Evolutionary conservation across 1,140 invertebrate genomes (phyloP).

Genomic region (Berghia stephanieae): DNA sequence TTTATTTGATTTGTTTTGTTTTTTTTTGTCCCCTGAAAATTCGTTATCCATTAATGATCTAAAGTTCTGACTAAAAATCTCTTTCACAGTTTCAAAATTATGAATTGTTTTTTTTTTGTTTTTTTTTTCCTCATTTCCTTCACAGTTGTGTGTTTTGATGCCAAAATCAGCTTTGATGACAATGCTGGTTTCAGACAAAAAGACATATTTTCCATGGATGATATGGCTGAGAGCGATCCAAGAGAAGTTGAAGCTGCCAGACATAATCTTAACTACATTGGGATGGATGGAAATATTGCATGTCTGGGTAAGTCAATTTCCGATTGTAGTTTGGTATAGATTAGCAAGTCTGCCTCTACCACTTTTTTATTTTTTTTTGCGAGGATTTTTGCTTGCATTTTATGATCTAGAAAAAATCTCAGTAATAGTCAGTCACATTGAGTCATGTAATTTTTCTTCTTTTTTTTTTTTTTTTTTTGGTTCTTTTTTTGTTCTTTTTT

Average conservation of each 20-base stretch:
- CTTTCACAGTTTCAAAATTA: background rate
- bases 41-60: background rate
- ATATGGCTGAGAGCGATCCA: slow-evolving; percentile 75
- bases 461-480: too few species aligned
- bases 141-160: slow-evolving; percentile 96
- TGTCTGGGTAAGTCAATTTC: slow-evolving; percentile 75
- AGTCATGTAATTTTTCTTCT: too few species aligned
- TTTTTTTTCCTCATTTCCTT: too few species aligned
- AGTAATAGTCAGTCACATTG: too few species aligned
- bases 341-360: background rate
- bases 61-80: background rate
- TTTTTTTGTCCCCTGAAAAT: too few species aligned
- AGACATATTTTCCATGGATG: slow-evolving; percentile 69
- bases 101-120: slow-evolving; percentile 9
- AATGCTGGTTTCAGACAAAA: slow-evolving; percentile 95
- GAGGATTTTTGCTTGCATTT: background rate
- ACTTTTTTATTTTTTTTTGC: background rate
- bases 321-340: background rate
- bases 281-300: slow-evolving; percentile 98
- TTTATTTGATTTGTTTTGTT: too few species aligned
- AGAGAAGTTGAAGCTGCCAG: slow-evolving; percentile 90
- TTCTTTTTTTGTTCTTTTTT: too few species aligned
- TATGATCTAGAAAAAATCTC: too few species aligned
- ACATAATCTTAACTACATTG: slow-evolving; percentile 94
- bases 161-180: slow-evolving; percentile 98